Evolutionary conservation across 2,113 vertebrate species (phyloP).

Genomic region (Mola mola): DNA sequence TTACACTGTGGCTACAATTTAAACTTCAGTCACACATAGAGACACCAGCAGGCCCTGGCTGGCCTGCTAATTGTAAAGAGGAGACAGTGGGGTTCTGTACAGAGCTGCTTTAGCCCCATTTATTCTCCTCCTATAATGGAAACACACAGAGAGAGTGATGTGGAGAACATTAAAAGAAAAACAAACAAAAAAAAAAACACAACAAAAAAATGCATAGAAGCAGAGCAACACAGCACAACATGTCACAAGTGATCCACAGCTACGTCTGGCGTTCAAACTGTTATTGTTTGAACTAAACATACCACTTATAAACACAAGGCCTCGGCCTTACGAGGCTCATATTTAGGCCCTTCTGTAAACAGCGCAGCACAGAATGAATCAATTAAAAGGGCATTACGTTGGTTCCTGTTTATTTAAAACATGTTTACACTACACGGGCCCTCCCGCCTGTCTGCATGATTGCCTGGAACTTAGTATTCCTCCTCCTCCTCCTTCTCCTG

Average conservation of each 20-base stretch:
- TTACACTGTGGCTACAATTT: constrained; percentile 75
- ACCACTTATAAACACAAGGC: constrained; percentile 85
- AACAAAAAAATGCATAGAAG: constrained; percentile 20
- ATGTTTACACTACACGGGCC: constrained; percentile 84
- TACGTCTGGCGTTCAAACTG: constrained; percentile 79
- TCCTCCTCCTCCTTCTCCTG: constrained; percentile 50
- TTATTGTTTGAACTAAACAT: constrained; percentile 86
- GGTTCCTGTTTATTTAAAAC: constrained; percentile 89
- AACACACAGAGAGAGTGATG: constrained; percentile 24
- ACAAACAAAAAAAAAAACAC: constrained; percentile 35
- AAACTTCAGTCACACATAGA: constrained; percentile 68
- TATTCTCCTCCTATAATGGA: constrained; percentile 49
- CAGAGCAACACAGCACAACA: constrained; percentile 34
- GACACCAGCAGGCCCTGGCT: constrained; percentile 20
- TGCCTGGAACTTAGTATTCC: constrained; percentile 76
- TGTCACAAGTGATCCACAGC: constrained; percentile 59
- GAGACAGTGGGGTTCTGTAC: constrained; percentile 57
- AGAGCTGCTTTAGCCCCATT: constrained; percentile 41
- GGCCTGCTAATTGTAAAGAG: constrained; percentile 63
- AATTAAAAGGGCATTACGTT: constrained; percentile 87
- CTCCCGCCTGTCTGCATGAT: constrained; percentile 78
- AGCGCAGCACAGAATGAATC: constrained; percentile 85
- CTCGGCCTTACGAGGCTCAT: constrained; percentile 81
- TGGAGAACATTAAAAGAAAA: constrained; percentile 7
- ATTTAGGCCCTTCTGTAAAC: constrained; percentile 86